Evolutionary conservation across 1,140 invertebrate species (phyloP), one percentile per base, ranked within the genome.

Genomic region (Mercenaria mercenaria): DNA sequence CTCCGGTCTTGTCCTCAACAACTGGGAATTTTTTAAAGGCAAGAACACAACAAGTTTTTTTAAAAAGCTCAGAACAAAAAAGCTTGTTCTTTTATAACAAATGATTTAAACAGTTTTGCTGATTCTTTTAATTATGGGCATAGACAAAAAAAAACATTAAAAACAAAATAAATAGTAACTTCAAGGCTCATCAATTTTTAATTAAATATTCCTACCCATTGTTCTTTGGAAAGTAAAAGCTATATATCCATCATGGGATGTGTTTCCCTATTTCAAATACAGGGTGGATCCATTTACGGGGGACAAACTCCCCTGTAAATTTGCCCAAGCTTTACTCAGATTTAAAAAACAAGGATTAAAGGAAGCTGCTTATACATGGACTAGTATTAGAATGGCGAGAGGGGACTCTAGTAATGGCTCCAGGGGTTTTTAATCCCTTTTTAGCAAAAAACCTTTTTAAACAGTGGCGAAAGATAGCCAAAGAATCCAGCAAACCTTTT

Each of bases 381-480:
- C 32, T 79, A 79, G 34, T 34, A 34, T 37, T 32, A 50, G 32
- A 56, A 79, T 18, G 15, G 32, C 11, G 43, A 52, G 47, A 79
- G 18, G 29, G 76, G 56, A 11, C 10, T 52, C 47, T 79, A 32
- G 50, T 56, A 37, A 52, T 37, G 34, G 47, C 56, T 50, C 72
- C 76, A 52, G 43, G 47, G 76, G 47, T 79, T 79, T 20, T 79
- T 79, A 79, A 79, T 79, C 76, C 47, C 76, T 52, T 34, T 47
- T 79, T 79, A 79, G 47, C 76, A 79, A 79, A 79, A 79, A 50
- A 79, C 76, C 76, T 59, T 37, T 37, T 34, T 29, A 79, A 79
- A 59, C 76, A 79, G 47, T 56, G 43, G 15, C 4, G 18, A 79
- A 52, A 59, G 76, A 56, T 52, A 52, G 32, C 39, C 6, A 29